These are phyloP conservation scores for Lasioglossum malachurum DNA, from an alignment of 2,888 invertebrate species.

Conservation along the genomic window DNA sequence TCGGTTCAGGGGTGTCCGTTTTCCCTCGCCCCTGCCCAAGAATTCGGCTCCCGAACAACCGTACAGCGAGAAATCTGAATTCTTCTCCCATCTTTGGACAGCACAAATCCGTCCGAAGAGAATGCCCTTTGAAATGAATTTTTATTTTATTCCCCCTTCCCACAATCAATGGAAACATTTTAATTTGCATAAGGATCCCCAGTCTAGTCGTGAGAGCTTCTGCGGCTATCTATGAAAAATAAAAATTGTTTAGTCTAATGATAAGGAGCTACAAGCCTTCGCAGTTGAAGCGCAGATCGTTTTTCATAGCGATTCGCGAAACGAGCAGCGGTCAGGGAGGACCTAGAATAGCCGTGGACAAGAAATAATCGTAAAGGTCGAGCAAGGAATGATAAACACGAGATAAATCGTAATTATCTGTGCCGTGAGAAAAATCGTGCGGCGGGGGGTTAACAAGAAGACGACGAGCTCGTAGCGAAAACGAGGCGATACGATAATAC, in stretches of 20 bases:
- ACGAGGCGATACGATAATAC: background rate
- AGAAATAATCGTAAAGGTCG: slow-evolving; percentile 2
- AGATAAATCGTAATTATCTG: slow-evolving; percentile 3
- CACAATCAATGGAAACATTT: too few relatives aligned
- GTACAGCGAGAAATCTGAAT: background rate
- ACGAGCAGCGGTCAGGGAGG: background rate
- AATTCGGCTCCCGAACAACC: background rate
- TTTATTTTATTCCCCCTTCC: too few relatives aligned
- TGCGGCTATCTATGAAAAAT: too few relatives aligned
- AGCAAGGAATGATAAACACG: background rate
- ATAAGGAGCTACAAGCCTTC: background rate
- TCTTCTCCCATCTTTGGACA: too few relatives aligned
- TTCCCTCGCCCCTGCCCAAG: background rate
- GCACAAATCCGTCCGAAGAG: too few relatives aligned
- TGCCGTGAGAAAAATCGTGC: background rate
- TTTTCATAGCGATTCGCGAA: background rate
- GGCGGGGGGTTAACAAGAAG: background rate
- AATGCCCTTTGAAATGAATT: too few relatives aligned
- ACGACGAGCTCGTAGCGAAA: background rate
- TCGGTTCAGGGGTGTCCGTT: background rate
- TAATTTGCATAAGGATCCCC: too few relatives aligned
- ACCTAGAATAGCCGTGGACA: background rate
- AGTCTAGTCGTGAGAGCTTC: too few relatives aligned
- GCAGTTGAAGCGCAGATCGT: background rate
- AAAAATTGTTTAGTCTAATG: background rate